A percentile compares a stretch with the other conserved stretches of the same genome.
Evolutionary conservation across 2,113 vertebrate genomes (phyloP).

Genomic region (Bos indicus): DNA sequence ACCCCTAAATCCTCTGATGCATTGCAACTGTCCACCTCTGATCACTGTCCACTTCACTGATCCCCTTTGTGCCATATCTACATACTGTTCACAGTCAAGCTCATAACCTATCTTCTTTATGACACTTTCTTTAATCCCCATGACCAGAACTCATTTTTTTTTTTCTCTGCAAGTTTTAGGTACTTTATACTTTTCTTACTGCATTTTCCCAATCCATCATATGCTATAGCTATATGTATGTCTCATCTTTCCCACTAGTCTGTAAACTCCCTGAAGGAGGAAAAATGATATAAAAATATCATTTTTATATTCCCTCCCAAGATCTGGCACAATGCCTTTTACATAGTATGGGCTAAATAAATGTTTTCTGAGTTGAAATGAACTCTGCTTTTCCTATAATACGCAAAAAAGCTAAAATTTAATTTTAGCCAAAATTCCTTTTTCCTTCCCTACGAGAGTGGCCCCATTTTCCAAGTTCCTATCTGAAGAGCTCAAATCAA

Average conservation of each 20-base stretch:
- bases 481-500: neutral
- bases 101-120: neutral
- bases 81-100: neutral
- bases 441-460: neutral
- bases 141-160: neutral
- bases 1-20: neutral
- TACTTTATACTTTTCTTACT: neutral
- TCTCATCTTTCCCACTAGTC: neutral
- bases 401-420: neutral
- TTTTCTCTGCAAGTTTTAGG: neutral
- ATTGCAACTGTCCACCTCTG: neutral
- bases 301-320: neutral
- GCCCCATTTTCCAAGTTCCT: neutral
- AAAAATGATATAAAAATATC: too few relatives aligned
- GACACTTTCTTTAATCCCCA: neutral
- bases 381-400: constrained; percentile 4
- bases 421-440: neutral
- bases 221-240: neutral
- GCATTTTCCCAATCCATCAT: neutral
- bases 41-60: neutral
- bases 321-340: neutral
- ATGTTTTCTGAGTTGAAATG: neutral
- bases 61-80: neutral
- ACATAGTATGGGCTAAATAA: neutral
- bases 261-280: neutral